A percentile compares a stretch with the other conserved stretches of the same genome.
Conservation (phyloP, 2,113 vertebrate species). For the Lophochroa leadbeateri region DNA sequence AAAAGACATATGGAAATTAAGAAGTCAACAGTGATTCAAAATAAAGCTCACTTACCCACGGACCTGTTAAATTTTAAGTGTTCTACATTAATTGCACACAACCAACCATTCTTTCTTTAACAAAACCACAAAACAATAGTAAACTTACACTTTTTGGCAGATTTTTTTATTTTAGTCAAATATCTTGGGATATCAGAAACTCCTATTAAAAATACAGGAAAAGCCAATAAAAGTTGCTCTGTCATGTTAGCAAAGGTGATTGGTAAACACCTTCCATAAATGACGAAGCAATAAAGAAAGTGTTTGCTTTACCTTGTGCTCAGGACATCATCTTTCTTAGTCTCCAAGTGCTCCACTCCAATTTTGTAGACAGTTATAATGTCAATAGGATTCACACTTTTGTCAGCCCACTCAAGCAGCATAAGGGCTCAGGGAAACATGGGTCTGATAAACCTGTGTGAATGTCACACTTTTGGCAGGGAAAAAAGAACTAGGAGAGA, state of each 20-base stretch:
- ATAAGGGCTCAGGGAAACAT: conserved; percentile 68
- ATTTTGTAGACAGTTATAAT: conserved; percentile 11
- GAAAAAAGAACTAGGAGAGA: conserved; percentile 51
- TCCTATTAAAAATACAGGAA: background rate
- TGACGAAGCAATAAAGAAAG: background rate
- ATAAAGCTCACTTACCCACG: background rate
- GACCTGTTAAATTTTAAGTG: background rate
- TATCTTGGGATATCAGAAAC: background rate
- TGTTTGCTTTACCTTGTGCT: background rate
- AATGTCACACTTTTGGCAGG: conserved; percentile 78
- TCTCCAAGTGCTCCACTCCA: background rate
- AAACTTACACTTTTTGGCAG: background rate
- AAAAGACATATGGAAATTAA: background rate
- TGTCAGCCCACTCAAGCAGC: conserved; percentile 68
- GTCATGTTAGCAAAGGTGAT: background rate
- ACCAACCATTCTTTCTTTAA: background rate
- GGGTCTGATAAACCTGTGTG: conserved; percentile 70
- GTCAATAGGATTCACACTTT: conserved; percentile 69
- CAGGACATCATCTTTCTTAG: background rate
- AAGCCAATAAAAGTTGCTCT: background rate
- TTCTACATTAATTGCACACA: background rate
- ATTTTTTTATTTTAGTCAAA: background rate
- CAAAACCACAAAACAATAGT: background rate
- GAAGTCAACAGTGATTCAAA: background rate
- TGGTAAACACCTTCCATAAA: background rate